Evolutionary conservation across 1,140 invertebrate genomes (phyloP).

Genomic region (Megalopta genalis): DNA sequence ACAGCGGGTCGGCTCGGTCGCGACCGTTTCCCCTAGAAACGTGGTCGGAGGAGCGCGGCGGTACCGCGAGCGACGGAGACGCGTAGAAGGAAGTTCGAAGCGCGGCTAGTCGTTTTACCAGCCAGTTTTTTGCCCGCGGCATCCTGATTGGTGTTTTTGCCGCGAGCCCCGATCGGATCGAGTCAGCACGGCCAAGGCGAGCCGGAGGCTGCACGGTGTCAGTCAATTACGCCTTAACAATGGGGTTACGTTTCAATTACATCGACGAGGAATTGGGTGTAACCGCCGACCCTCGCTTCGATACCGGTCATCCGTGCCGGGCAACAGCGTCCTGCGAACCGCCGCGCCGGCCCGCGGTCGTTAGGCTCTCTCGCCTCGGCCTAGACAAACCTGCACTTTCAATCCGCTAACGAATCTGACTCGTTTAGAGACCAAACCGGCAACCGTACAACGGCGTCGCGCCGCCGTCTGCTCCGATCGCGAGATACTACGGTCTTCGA

Average conservation of each 20-base stretch:
- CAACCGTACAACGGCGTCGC: too few species aligned
- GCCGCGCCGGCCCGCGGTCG: too few species aligned
- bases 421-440: neutral
- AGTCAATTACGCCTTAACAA: conserved; percentile 78
- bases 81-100: conserved; percentile 19
- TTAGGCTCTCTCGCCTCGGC: neutral
- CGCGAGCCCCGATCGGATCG: conserved; percentile 56
- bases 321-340: neutral
- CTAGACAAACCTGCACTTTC: neutral
- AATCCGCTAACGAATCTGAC: neutral
- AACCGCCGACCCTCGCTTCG: conserved; percentile 13
- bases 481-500: too few species aligned
- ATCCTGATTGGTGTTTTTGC: conserved; percentile 72
- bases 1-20: conserved; percentile 12
- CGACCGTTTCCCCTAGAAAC: neutral
- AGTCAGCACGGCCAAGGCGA: conserved; percentile 49
- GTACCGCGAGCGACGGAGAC: neutral
- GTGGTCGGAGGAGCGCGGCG: too few species aligned
- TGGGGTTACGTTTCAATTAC: conserved; percentile 78
- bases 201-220: conserved; percentile 68
- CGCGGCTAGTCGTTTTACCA: conserved; percentile 56
- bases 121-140: conserved; percentile 62
- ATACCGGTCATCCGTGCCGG: conserved; percentile 8
- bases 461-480: too few species aligned
- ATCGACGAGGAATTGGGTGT: conserved; percentile 57